Evolutionary conservation across 2,888 invertebrate species (phyloP).

Genomic region (Drosophila cognata): DNA sequence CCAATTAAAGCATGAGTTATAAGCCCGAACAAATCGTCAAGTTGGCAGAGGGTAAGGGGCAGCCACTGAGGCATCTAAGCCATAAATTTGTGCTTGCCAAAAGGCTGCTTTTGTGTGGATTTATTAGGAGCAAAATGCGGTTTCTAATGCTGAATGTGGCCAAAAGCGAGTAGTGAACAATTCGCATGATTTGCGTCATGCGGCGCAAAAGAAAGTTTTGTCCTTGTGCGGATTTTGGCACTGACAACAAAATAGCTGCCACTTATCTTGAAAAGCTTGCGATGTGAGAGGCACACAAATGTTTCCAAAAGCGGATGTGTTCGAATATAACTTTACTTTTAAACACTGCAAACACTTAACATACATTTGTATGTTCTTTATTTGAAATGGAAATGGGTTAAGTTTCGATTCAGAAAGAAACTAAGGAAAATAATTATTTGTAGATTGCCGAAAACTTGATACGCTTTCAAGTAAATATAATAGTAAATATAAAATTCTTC

Average conservation of each 20-base stretch:
- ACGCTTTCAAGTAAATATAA: background rate
- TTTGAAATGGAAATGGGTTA: background rate
- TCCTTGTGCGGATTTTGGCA: slow-evolving; percentile 18
- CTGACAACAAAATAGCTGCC: slow-evolving; percentile 28
- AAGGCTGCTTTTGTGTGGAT: slow-evolving; percentile 70
- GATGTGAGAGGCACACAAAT: background rate
- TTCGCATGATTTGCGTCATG: slow-evolving; percentile 48
- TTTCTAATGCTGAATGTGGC: slow-evolving; percentile 54
- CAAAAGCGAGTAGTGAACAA: slow-evolving; percentile 18
- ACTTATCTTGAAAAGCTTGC: slow-evolving; percentile 4
- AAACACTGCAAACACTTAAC: slow-evolving; percentile 7
- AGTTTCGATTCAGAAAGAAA: background rate
- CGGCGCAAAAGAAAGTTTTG: slow-evolving; percentile 37
- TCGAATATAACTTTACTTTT: background rate
- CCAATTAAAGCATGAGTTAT: slow-evolving; percentile 79
- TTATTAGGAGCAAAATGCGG: slow-evolving; percentile 71
- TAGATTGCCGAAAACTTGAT: background rate
- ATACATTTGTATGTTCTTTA: background rate
- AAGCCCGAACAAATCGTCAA: slow-evolving; percentile 71
- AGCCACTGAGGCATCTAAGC: slow-evolving; percentile 41
- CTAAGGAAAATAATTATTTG: background rate
- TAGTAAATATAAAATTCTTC: background rate
- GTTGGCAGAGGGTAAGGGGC: slow-evolving; percentile 19
- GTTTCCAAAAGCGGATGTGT: background rate
- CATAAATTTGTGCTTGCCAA: slow-evolving; percentile 74